These are phyloP conservation scores for Patagioenas fasciata DNA, from an alignment of 2,113 vertebrate species.

Conservation along the genomic window DNA sequence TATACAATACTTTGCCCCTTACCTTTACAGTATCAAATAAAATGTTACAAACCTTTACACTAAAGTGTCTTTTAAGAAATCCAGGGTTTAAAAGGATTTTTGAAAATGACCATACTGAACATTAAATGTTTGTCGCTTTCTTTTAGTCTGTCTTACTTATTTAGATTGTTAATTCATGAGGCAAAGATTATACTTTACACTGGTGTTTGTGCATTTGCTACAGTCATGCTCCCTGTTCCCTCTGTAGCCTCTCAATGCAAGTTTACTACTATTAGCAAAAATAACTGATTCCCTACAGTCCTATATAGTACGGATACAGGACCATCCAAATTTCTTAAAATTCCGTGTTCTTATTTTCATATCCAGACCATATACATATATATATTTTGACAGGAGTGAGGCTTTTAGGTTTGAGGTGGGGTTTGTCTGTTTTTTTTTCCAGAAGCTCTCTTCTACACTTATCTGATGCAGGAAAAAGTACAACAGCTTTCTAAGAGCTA, in stretches of 20 bases:
- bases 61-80: background rate
- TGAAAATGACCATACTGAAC: background rate
- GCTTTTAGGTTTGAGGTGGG: background rate
- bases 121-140: background rate
- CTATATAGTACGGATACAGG: background rate
- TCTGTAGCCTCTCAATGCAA: background rate
- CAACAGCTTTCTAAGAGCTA: background rate
- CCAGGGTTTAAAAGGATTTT: background rate
- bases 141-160: background rate
- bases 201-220: background rate
- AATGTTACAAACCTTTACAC: background rate
- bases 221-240: accelerated
- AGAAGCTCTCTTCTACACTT: background rate
- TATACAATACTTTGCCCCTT: background rate
- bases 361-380: background rate
- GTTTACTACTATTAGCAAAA: background rate
- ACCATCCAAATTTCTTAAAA: background rate
- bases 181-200: background rate
- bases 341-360: background rate
- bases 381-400: background rate
- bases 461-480: background rate
- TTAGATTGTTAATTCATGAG: background rate
- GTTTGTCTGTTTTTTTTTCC: background rate
- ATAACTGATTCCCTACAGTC: background rate
- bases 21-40: background rate